A percentile compares a stretch with the other conserved stretches of the same genome.
Evolutionary conservation across 2,797 vertebrate genomes (phyloP).

Genomic region (Hybognathus amarus): DNA sequence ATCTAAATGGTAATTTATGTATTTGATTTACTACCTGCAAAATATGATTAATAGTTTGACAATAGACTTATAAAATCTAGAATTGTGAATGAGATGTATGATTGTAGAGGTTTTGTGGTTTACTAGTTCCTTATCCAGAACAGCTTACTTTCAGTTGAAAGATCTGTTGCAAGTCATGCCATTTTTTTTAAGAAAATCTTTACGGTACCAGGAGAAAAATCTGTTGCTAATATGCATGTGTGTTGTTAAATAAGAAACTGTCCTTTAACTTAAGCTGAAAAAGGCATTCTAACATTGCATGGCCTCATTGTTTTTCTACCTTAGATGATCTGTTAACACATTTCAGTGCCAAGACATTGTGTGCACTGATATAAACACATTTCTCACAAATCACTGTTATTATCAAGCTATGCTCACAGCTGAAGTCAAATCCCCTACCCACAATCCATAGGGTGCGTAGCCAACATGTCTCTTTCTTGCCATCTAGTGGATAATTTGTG

Average conservation of each 20-base stretch:
- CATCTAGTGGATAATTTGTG: slow-evolving; percentile 66
- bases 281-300: background rate
- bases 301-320: background rate
- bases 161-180: background rate
- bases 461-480: slow-evolving; percentile 52
- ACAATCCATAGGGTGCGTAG: slow-evolving; percentile 4
- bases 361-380: background rate
- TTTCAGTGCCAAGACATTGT: background rate
- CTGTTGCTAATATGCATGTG: background rate
- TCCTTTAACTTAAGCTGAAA: background rate
- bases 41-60: background rate
- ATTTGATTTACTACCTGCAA: background rate
- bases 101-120: background rate
- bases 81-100: background rate
- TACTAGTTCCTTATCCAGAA: background rate
- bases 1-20: background rate
- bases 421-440: slow-evolving; percentile 11
- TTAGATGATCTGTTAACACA: background rate
- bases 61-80: background rate
- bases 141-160: background rate
- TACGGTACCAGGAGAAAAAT: background rate
- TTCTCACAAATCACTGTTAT: slow-evolving; percentile 26
- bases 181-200: background rate
- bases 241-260: background rate
- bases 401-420: slow-evolving; percentile 15